Evolutionary conservation across 2,888 invertebrate genomes (phyloP), one percentile per base, ranked within the genome.

Genomic region (Rhabditophanes sp.): DNA sequence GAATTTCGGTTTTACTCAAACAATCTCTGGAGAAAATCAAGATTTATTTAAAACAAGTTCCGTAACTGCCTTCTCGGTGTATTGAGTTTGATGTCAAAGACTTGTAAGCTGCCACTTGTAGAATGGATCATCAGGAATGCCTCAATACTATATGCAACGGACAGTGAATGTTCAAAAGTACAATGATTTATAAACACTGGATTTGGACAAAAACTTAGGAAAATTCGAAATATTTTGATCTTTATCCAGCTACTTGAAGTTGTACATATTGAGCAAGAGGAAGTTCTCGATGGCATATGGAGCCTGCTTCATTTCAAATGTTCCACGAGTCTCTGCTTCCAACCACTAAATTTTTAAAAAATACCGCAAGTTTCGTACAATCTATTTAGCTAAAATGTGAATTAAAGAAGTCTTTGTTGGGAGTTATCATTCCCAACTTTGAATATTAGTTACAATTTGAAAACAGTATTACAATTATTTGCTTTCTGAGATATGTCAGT

Each of bases 221-320:
- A 59, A 30, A 39, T 65, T 14, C 93, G 96, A 4, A 96, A 96
- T 68, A 85, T 85, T 21, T 81, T 99, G 47, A 73, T 93, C 22
- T 90, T 96, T 71, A 88, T 87, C 65, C 74, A 90, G 66, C 74
- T 90, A 17, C 80, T 93, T 65, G 96, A 96, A 66, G 87, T 90
- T 65, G n/a, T n/a, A n/a, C 84, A 84, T 1, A 68, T 96, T 56
- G 69, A 69, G 35, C 88, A 90, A 66, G 93, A 93, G 65, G 96
- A 96, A 70, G 85, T 88, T n/a, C 83, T 83, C 46, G 93, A 96
- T 69, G 37, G 71, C 90, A 17, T 87, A 90, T 68, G 93, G 93
- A 0, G 90, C 90, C 1, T 83, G 93, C 0, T 96, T 93, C 72
- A 90, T 2, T 33, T 34, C 3, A 11, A n/a, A 14, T 32, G 11